Evolutionary conservation across 2,797 vertebrate genomes (phyloP), one percentile per base, ranked within the genome.

Genomic region (Danio albolineatus): DNA sequence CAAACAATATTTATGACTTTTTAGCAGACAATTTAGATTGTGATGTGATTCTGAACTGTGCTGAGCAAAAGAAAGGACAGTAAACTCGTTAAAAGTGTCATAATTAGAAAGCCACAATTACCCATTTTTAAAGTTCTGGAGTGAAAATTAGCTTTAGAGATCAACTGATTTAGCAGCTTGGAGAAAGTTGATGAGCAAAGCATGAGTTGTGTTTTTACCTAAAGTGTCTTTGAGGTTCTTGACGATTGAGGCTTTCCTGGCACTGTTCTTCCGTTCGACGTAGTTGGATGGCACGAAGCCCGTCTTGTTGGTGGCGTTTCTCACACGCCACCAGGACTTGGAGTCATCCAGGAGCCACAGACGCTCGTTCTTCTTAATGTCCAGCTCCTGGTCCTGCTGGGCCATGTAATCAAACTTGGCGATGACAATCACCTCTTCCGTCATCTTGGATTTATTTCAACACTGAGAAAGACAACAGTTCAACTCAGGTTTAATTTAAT

Each of bases 361-460:
- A 17, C 95, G 93, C 89, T 97, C 96, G n/a, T 97, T 97, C 89
- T 97, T 97, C 91, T 96, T 96, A 82, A 97, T 97, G 90, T 97
- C 95, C 87, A 97, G 90, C 90, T 97, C 96, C 93, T 97, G 96
- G 89, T 97, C 96, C 92, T 97, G 96, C 90, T 97, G 96, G 80
- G 96, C 96, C 91, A 95, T 94, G 90, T 97, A 97, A 90, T 97
- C 96, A 86, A 96, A 97, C 90, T 97, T 97, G 91, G 96, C 96
- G 81, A 97, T 94, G 85, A 97, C 95, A 83, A 97, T 95, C 89
- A 96, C 95, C 93, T 97, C 96, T 92, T 97, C 96, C 88, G 96
- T 95, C 96, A 97, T 97, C 93, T 95, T 96, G 92, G 85, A 91
- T 87, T 85, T 84, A 80, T 73, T 76, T 88, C 78, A 85, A 85